Percentiles rank a stretch among this genome's conserved stretches.
Conservation (phyloP, 2,113 vertebrate genomes). For the Xiphophorus hellerii region DNA sequence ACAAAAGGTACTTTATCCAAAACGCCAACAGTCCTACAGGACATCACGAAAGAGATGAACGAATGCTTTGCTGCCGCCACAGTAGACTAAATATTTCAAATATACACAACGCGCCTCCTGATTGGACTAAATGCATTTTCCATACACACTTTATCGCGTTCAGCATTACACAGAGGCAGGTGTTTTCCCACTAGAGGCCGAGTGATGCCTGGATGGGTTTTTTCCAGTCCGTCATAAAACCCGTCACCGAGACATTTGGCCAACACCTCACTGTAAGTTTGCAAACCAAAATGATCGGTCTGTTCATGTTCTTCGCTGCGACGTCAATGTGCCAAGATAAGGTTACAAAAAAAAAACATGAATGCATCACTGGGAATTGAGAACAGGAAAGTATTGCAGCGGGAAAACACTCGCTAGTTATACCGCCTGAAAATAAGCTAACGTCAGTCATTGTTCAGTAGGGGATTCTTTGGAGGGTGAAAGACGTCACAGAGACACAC, state of each 20-base stretch:
- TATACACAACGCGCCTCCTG: background rate
- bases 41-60: no score
- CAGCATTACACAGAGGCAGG: background rate
- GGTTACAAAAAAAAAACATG: background rate
- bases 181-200: background rate
- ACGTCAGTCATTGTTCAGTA: background rate
- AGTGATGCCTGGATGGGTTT: background rate
- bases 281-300: background rate
- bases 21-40: background rate
- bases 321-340: accelerated
- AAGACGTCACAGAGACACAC: no score
- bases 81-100: background rate
- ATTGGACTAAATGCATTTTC: background rate
- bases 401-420: background rate
- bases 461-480: background rate
- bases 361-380: background rate
- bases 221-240: background rate
- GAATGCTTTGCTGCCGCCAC: background rate
- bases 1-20: background rate
- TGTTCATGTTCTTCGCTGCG: no score
- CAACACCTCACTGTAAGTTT: background rate
- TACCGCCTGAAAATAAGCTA: background rate
- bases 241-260: background rate
- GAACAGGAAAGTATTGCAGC: background rate
- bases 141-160: background rate